Conservation (phyloP, 1,140 invertebrate genomes). For the Argopecten irradians region DNA sequence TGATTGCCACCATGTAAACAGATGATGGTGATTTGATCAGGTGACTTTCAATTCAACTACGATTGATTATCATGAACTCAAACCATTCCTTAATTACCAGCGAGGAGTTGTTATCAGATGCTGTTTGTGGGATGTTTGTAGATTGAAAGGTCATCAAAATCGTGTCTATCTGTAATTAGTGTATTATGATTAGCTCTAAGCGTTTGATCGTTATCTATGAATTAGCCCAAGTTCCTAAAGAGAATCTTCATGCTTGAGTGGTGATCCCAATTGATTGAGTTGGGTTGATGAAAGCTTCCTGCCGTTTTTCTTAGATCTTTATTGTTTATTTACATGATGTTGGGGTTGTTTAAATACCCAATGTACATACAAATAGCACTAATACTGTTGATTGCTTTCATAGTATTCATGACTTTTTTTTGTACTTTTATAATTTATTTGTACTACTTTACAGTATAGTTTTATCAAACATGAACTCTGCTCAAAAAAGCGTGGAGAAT, state of each 20-base stretch:
- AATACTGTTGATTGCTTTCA: background rate
- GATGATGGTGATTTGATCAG: no score
- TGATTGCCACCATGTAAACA: background rate
- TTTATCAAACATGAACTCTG: background rate
- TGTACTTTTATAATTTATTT: no score
- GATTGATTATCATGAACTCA: no score
- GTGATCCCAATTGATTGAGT: background rate
- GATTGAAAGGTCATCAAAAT: slow-evolving; percentile 10
- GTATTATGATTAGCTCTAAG: background rate
- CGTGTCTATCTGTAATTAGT: background rate
- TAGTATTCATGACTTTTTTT: background rate
- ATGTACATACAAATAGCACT: background rate
- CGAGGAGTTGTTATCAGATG: background rate
- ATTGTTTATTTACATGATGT: background rate
- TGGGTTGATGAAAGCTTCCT: background rate
- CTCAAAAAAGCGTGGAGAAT: background rate
- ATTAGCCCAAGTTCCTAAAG: background rate
- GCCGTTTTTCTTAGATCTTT: background rate
- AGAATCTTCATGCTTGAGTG: background rate
- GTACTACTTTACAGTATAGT: background rate
- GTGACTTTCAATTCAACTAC: no score
- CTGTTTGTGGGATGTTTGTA: background rate
- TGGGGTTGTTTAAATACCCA: background rate
- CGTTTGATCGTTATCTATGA: background rate
- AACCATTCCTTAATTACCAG: background rate